phyloP scores from a whole-genome alignment of 2,888 invertebrate species.

The Catocala sponsa region DNA sequence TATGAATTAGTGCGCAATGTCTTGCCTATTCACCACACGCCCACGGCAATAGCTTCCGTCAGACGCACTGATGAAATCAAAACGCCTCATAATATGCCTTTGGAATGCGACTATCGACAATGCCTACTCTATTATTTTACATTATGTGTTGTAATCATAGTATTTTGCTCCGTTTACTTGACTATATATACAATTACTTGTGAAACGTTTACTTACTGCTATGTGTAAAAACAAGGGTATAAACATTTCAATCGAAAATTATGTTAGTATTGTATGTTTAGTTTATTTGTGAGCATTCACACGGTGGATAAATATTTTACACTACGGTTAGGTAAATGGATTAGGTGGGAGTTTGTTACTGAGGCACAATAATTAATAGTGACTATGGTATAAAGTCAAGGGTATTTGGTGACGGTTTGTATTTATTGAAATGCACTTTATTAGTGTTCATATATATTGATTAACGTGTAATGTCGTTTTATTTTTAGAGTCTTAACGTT shows the following conservation, averaged over 20 bases:
- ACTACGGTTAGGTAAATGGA: background rate
- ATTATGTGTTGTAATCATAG: constrained; percentile 49
- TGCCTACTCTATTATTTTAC: constrained; percentile 44
- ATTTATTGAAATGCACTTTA: background rate
- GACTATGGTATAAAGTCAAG: constrained; percentile 5
- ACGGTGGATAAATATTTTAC: background rate
- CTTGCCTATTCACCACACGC: constrained; percentile 39
- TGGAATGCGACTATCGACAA: constrained; percentile 54
- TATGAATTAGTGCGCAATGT: constrained; percentile 32
- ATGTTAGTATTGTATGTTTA: constrained; percentile 37
- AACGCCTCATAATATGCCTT: constrained; percentile 41
- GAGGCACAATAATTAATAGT: background rate
- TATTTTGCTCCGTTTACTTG: constrained; percentile 37
- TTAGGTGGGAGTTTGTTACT: background rate
- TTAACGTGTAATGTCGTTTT: too few species aligned
- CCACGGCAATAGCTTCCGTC: constrained; percentile 51
- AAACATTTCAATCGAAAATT: constrained; percentile 35
- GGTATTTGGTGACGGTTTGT: background rate
- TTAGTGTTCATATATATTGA: too few species aligned
- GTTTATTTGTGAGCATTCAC: background rate
- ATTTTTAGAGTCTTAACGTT: too few species aligned
- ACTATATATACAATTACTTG: constrained; percentile 30
- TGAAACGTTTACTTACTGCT: constrained; percentile 32
- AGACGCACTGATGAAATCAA: constrained; percentile 34
- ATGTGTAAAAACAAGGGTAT: constrained; percentile 38